Base-by-base conservation (phyloP, 2,888 invertebrate genomes). In the Dascillus cervinus region DNA sequence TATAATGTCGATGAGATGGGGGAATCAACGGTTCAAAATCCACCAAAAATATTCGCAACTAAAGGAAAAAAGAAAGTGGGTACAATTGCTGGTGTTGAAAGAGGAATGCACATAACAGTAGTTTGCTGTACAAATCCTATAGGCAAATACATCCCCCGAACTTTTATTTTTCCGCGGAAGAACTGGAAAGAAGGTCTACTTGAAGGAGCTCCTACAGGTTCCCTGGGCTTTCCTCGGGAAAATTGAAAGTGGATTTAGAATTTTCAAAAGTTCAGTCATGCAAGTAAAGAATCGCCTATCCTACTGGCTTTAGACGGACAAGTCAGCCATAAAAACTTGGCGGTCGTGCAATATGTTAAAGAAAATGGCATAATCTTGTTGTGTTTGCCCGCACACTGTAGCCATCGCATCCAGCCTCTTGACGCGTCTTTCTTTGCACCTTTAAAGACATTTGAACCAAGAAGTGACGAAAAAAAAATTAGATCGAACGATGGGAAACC, bases 341-440 rank as follows among this genome's bases (percentile, higher is more conserved):
- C n/a, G n/a, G n/a, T n/a, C n/a, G n/a, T n/a, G n/a, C n/a, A n/a
- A n/a, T n/a, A n/a, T n/a, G 55, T 55, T 21, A 53, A 53, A 40
- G 51, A 55, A 8, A 50, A 58, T 45, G 55, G 58, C 6, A 47
- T 59, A 24, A 36, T 9, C 25, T 22, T 37, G 11, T 14, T 45
- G n/a, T 43, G 43, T 31, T 14, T 44, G 14, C 39, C 35, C 26
- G 19, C 31, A 22, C 30, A 41, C 25, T 30, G 33, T 27, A 35
- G 13, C 20, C 33, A 33, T 23, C 22, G 22, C 13, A 33, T 24
- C 11, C 27, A 33, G 12, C 12, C 28, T 14, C 33, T 33, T 22
- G 33, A 28, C 22, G 28, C 22, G 15, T 28, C 17, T 11, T 29
- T 29, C 10, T 34, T 29, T 22, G 19, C 17, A 9, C 17, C 19